These are phyloP conservation scores for Xestia c-nigrum DNA, from an alignment of 2,888 invertebrate species.

Conservation along the genomic window DNA sequence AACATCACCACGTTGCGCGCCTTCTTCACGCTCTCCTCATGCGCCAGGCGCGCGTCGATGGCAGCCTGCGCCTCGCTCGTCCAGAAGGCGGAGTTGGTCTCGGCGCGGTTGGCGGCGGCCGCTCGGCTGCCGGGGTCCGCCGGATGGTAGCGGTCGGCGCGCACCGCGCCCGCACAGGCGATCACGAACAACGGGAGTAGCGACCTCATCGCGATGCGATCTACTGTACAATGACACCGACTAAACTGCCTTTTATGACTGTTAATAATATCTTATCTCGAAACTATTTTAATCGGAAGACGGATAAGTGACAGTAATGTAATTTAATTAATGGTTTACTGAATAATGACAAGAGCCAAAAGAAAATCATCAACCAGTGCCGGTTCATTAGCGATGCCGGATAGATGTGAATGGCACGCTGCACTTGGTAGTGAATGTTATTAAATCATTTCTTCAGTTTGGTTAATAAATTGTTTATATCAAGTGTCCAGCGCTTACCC, in stretches of 20 bases:
- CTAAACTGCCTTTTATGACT: conserved; percentile 38
- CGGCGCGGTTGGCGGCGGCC: conserved; percentile 44
- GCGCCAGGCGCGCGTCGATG: conserved; percentile 77
- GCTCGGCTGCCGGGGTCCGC: conserved; percentile 1
- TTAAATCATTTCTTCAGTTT: background rate
- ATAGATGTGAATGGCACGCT: conserved; percentile 31
- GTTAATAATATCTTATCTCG: conserved; percentile 40
- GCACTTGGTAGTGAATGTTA: background rate
- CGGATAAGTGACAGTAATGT: conserved; percentile 3
- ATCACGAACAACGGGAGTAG: conserved; percentile 26
- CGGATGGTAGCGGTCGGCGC: conserved; percentile 62
- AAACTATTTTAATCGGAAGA: conserved; percentile 18
- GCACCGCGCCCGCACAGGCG: background rate
- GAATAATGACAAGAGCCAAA: background rate
- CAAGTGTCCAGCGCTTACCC: too few relatives aligned
- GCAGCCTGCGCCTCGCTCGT: conserved; percentile 79
- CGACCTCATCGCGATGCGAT: conserved; percentile 33
- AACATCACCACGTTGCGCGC: conserved; percentile 92
- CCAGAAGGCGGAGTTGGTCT: conserved; percentile 81
- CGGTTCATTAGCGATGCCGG: conserved; percentile 10
- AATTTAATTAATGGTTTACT: conserved; percentile 2
- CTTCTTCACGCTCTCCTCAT: conserved; percentile 28
- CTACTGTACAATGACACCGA: conserved; percentile 11
- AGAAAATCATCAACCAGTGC: background rate
- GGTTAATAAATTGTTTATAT: background rate